Conservation (phyloP, 2,888 invertebrate genomes). For the Crossocerus cetratus region DNA sequence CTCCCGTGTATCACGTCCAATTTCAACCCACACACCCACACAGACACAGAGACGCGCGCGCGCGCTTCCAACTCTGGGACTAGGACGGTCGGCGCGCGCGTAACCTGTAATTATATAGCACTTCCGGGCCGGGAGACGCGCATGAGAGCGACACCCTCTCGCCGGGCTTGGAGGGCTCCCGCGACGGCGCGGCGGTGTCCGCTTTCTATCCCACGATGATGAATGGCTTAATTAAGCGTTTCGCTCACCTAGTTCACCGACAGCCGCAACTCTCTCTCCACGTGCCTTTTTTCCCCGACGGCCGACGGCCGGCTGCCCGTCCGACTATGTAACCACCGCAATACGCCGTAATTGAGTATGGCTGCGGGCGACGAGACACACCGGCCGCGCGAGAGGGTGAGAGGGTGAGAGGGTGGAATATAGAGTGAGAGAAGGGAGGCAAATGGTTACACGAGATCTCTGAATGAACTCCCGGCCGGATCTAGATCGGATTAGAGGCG, state of each 20-base stretch:
- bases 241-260: conserved; percentile 36
- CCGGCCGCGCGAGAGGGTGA: too few species aligned
- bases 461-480: too few species aligned
- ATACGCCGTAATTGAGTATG: too few species aligned
- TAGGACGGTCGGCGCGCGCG: conserved; percentile 7
- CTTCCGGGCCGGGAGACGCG: too few species aligned
- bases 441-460: too few species aligned
- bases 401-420: too few species aligned
- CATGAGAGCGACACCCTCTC: too few species aligned
- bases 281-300: background rate
- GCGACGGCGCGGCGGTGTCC: conserved; percentile 5
- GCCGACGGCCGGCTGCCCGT: background rate
- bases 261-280: conserved; percentile 9
- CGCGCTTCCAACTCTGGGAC: conserved; percentile 3
- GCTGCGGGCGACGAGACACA: too few species aligned
- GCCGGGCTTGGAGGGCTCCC: too few species aligned
- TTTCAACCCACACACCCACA: conserved; percentile 41
- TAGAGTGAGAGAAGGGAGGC: too few species aligned
- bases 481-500: too few species aligned
- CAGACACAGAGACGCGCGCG: conserved; percentile 39
- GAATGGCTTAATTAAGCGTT: conserved; percentile 61
- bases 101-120: background rate
- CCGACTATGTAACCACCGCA: background rate
- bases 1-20: conserved; percentile 51
- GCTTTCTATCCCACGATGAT: conserved; percentile 37